phyloP scores from a whole-genome alignment of 2,113 vertebrate species.

The Glareola pratincola region DNA sequence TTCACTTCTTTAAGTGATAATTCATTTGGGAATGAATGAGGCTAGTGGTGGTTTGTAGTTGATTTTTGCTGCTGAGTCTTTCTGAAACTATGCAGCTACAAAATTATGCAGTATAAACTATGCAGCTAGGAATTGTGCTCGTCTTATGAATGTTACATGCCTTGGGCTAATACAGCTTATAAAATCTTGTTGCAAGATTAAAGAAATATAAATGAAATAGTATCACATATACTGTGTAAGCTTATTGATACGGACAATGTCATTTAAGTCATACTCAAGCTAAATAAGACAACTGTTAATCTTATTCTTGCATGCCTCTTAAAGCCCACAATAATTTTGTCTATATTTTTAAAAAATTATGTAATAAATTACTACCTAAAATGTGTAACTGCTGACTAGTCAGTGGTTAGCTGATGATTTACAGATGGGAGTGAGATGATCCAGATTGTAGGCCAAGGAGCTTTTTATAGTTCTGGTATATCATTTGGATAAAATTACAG shows the following conservation, averaged over 20 bases:
- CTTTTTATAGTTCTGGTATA: slow-evolving; percentile 46
- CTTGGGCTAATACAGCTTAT: neutral
- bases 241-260: neutral
- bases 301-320: neutral
- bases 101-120: neutral
- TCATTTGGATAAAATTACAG: slow-evolving; percentile 40
- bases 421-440: slow-evolving; percentile 32
- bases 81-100: neutral
- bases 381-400: slow-evolving; percentile 43
- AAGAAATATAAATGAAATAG: neutral
- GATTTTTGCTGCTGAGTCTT: neutral
- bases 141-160: neutral
- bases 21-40: neutral
- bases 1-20: neutral
- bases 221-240: neutral
- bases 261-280: neutral
- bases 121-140: neutral
- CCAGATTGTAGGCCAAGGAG: neutral
- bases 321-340: slow-evolving; percentile 4
- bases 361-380: slow-evolving; percentile 53
- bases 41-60: neutral
- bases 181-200: neutral
- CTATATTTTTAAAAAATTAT: neutral
- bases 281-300: slow-evolving; percentile 26
- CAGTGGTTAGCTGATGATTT: slow-evolving; percentile 51